These are phyloP conservation scores for Maniola hyperantus DNA, from an alignment of 2,888 invertebrate species.

Conservation along the genomic window DNA sequence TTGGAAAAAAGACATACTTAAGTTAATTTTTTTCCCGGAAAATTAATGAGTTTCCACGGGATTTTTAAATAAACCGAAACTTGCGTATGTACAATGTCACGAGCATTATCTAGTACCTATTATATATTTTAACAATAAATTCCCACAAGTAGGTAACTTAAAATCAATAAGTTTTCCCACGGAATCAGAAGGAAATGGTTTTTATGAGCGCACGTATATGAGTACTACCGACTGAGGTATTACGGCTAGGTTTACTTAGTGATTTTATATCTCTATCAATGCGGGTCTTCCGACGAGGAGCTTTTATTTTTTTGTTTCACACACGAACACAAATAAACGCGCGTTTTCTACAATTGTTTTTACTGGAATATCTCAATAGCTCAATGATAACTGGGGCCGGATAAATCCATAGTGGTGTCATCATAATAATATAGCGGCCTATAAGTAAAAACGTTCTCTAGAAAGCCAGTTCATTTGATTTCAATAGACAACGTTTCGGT, in stretches of 20 bases:
- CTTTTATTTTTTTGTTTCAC: constrained; percentile 29
- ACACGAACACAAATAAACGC: constrained; percentile 16
- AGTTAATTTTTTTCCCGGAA: too few relatives aligned
- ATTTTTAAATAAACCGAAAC: too few relatives aligned
- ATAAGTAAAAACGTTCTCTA: too few relatives aligned
- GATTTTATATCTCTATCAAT: constrained; percentile 59
- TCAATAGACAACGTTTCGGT: too few relatives aligned
- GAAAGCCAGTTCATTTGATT: too few relatives aligned
- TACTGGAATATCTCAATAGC: background rate
- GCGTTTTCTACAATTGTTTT: constrained; percentile 9
- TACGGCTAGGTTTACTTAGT: constrained; percentile 54
- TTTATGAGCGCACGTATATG: constrained; percentile 39
- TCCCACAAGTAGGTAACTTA: background rate
- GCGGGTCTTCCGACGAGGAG: constrained; percentile 39
- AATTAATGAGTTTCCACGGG: too few relatives aligned
- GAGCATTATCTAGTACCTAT: too few relatives aligned
- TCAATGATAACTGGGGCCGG: too few relatives aligned
- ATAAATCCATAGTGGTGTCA: too few relatives aligned
- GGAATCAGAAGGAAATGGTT: constrained; percentile 33
- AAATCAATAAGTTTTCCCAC: constrained; percentile 31
- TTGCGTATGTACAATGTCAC: too few relatives aligned
- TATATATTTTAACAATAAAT: background rate
- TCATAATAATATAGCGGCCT: too few relatives aligned
- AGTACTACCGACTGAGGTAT: constrained; percentile 38
- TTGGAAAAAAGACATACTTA: too few relatives aligned